Base-by-base conservation (phyloP, 2,888 invertebrate genomes). In the Nematopogon swammerdamellus region DNA sequence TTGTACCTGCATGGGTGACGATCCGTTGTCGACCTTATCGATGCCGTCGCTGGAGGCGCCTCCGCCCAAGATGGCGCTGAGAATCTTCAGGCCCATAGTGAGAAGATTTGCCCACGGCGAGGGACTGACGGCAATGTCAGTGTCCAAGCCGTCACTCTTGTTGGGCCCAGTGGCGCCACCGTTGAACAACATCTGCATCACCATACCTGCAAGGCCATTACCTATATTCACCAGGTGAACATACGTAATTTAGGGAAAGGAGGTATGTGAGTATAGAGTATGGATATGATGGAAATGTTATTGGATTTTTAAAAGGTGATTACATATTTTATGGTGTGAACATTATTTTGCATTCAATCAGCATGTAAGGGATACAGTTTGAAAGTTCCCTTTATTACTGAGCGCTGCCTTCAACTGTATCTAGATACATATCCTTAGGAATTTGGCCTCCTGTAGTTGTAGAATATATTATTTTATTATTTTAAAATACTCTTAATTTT, bases 91-190 rank as follows among this genome's bases (percentile, higher is more conserved):
- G 48, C 94, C 94, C 67, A 94, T 88, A 6, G 92, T 87, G 48
- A 95, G 80, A 19, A 94, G 81, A 71, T 92, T 92, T 45, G 93
- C 88, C 95, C 94, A 95, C 18, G 93, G 92, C 18, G 93, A 93
- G 30, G 88, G 81, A 0, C 88, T 83, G 8, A 83, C 82, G 14
- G 85, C 81, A 11, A 69, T 76, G 54, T 85, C 86, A 52, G 86
- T 83, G 62, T 90, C 89, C 29, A 86, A 67, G 63, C 80, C 85
- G 64, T 93, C 92, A 52, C 92, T 92, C 71, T 93, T 93, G 64
- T 87, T 90, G 25, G 92, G 91, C 53, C 91, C 88, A 44, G 80
- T 81, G 2, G 72, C 70, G 46, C 72, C 70, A 36, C 82, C 85
- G 63, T 90, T 91, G 72, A 94, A 88, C 63, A 95, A 81, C 88